phyloP scores from a whole-genome alignment of 2,888 invertebrate species.

The Agrochola lota region DNA sequence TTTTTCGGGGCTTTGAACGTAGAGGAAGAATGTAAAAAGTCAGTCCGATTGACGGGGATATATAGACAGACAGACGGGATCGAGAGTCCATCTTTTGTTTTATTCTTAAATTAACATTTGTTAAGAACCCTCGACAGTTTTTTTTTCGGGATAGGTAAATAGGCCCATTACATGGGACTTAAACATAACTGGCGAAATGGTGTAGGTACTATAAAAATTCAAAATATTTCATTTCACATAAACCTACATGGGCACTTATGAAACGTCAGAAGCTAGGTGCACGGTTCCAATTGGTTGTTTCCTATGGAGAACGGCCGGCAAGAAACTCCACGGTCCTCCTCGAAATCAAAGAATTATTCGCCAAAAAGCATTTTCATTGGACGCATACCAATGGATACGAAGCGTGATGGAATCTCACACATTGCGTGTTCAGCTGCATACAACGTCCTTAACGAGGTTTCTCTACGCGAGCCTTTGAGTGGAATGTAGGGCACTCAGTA shows the following conservation, averaged over 20 bases:
- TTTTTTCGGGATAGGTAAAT: no score
- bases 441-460: conserved; percentile 40
- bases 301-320: no score
- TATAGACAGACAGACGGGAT: neutral
- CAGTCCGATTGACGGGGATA: neutral
- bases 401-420: conserved; percentile 51
- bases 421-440: conserved; percentile 34
- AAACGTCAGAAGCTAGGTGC: no score
- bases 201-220: no score
- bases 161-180: no score
- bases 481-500: conserved; percentile 48
- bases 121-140: no score
- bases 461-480: conserved; percentile 23
- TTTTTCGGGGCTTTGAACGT: neutral
- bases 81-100: neutral
- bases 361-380: neutral
- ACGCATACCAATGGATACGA: conserved; percentile 5
- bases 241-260: no score
- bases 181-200: no score
- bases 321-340: neutral
- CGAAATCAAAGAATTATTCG: neutral
- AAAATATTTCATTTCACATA: no score
- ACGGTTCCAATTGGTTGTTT: no score
- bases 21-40: neutral
- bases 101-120: neutral